Percentiles rank a stretch among this genome's conserved stretches.
phyloP scores from a whole-genome alignment of 2,888 invertebrate species.

The Neria commutata region DNA sequence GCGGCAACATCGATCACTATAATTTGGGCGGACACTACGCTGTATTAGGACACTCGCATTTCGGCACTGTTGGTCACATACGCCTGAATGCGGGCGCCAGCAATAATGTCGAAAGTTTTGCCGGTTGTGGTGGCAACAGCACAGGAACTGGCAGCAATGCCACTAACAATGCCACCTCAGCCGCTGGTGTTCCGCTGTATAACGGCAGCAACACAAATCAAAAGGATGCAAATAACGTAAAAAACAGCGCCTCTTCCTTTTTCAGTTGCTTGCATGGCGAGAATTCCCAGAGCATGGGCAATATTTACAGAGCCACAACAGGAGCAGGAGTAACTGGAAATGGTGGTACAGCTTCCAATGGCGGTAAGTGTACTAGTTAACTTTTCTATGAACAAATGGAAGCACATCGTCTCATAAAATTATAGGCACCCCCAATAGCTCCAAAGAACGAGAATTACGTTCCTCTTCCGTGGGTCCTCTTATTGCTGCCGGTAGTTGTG shows the following conservation, averaged over 20 bases:
- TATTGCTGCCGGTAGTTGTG: slow-evolving; percentile 21
- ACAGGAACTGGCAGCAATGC: slow-evolving; percentile 20
- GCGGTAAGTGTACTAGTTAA: slow-evolving; percentile 2
- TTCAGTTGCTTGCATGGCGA: slow-evolving; percentile 62
- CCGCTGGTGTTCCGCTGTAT: slow-evolving; percentile 6
- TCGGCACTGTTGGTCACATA: slow-evolving; percentile 62
- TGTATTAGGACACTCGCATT: slow-evolving; percentile 61
- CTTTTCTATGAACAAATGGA: slow-evolving; percentile 2
- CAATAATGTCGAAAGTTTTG: slow-evolving; percentile 33
- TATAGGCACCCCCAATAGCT: slow-evolving; percentile 28
- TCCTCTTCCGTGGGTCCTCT: slow-evolving; percentile 50
- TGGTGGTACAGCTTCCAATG: slow-evolving; percentile 30
- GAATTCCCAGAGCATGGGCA: slow-evolving; percentile 62
- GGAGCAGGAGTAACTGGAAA: slow-evolving; percentile 30
- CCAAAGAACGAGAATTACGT: slow-evolving; percentile 50
- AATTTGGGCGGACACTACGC: slow-evolving; percentile 62
- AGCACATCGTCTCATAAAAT: neutral
- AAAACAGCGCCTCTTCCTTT: slow-evolving; percentile 60
- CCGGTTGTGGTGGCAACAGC: slow-evolving; percentile 23
- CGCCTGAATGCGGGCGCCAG: slow-evolving; percentile 52
- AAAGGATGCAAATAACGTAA: slow-evolving; percentile 49
- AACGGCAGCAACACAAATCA: slow-evolving; percentile 25
- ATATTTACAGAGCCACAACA: slow-evolving; percentile 55
- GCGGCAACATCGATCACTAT: slow-evolving; percentile 67
- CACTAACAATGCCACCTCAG: slow-evolving; percentile 16